These are phyloP conservation scores for Cecidostiba fungosa DNA, from an alignment of 2,888 invertebrate genomes.

Conservation along the genomic window DNA sequence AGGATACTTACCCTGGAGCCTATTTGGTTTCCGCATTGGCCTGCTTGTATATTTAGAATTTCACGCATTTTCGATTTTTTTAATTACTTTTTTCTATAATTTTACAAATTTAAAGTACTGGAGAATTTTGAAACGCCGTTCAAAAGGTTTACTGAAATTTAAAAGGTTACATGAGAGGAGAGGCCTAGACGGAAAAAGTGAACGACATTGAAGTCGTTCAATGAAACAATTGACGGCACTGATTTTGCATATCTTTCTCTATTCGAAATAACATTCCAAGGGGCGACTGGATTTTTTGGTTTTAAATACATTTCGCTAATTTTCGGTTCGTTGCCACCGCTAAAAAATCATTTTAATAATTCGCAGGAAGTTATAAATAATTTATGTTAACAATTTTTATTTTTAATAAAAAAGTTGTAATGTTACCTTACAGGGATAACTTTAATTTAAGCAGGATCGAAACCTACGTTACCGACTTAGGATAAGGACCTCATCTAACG, in stretches of 20 bases:
- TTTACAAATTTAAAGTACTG: constrained; percentile 17
- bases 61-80: constrained; percentile 85
- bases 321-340: too few relatives aligned
- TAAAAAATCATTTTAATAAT: too few relatives aligned
- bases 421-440: not conserved
- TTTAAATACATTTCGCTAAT: too few relatives aligned
- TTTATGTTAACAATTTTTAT: not conserved
- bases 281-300: too few relatives aligned
- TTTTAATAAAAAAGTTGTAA: not conserved
- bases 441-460: not conserved
- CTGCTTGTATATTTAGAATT: constrained; percentile 91
- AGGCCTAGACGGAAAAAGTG: constrained; percentile 16
- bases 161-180: constrained; percentile 41
- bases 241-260: constrained; percentile 25
- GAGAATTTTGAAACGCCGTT: constrained; percentile 40
- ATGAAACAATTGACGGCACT: constrained; percentile 51
- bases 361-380: not conserved
- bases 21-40: constrained; percentile 95
- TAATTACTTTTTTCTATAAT: not conserved
- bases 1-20: constrained; percentile 85
- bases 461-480: not conserved
- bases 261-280: not conserved
- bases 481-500: not conserved
- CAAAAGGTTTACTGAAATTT: constrained; percentile 51
- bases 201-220: constrained; percentile 17